A percentile compares a stretch with the other conserved stretches of the same genome.
These are phyloP conservation scores for Helarctos malayanus DNA, from an alignment of 2,797 vertebrate species.

Conservation along the genomic window DNA sequence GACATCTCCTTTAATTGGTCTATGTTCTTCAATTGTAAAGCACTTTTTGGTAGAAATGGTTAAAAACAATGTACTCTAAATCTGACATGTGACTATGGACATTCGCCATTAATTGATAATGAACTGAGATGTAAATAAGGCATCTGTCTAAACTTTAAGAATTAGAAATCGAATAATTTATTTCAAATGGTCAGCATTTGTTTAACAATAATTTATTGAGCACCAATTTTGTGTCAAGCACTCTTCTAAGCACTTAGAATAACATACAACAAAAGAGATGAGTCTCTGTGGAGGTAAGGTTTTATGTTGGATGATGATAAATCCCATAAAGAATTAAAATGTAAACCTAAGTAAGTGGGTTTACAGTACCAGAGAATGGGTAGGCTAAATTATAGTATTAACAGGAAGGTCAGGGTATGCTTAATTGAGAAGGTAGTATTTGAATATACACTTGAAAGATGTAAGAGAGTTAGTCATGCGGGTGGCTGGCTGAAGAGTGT, in stretches of 20 bases:
- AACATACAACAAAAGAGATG: background rate
- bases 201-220: background rate
- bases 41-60: background rate
- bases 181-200: background rate
- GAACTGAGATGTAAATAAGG: background rate
- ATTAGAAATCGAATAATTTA: background rate
- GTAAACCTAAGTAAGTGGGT: background rate
- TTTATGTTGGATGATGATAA: background rate
- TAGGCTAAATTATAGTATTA: background rate
- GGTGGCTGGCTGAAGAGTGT: background rate
- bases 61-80: conserved; percentile 31
- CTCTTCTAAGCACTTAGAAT: background rate
- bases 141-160: conserved; percentile 8
- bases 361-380: background rate
- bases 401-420: background rate
- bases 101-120: conserved; percentile 18
- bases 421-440: background rate
- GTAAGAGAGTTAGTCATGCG: background rate
- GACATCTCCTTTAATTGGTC: background rate
- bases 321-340: background rate
- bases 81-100: background rate
- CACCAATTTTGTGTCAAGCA: no score
- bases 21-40: background rate
- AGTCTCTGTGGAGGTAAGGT: no score
- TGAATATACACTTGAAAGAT: background rate